A percentile compares a stretch with the other conserved stretches of the same genome.
Evolutionary conservation across 2,888 invertebrate species (phyloP).

Genomic region (Sesia bembeciformis): DNA sequence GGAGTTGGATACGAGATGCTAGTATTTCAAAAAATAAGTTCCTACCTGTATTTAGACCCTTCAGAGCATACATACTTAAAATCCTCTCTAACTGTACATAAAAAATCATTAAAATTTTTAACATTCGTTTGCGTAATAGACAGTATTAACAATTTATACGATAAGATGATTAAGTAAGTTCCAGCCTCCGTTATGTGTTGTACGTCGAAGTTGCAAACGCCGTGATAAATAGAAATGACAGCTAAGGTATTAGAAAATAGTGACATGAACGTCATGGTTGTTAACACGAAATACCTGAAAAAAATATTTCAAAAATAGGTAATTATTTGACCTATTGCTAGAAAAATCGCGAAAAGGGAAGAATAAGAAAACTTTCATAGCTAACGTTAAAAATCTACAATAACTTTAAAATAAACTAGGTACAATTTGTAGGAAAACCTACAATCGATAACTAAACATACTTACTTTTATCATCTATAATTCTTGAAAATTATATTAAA

Average conservation of each 20-base stretch:
- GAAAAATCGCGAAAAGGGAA: too few relatives aligned
- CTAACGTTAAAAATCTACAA: too few relatives aligned
- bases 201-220: slow-evolving; percentile 21
- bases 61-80: slow-evolving; percentile 32
- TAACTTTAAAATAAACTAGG: too few relatives aligned
- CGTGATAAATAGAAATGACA: slow-evolving; percentile 16
- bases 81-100: slow-evolving; percentile 28
- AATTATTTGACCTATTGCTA: not conserved
- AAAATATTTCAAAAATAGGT: slow-evolving; percentile 23
- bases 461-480: too few relatives aligned
- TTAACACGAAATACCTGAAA: slow-evolving; percentile 4
- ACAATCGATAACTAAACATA: too few relatives aligned
- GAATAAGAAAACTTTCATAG: too few relatives aligned
- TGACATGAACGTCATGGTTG: slow-evolving; percentile 9
- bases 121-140: slow-evolving; percentile 24
- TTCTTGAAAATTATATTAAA: too few relatives aligned
- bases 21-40: not conserved
- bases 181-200: slow-evolving; percentile 29
- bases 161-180: slow-evolving; percentile 29
- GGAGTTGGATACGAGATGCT: not conserved
- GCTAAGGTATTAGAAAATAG: slow-evolving; percentile 9
- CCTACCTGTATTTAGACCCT: slow-evolving; percentile 30
- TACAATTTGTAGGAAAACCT: too few relatives aligned
- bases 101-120: slow-evolving; percentile 24
- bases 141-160: slow-evolving; percentile 30